Conservation (phyloP, 2,888 invertebrate genomes). For the Tethea ocularis region DNA sequence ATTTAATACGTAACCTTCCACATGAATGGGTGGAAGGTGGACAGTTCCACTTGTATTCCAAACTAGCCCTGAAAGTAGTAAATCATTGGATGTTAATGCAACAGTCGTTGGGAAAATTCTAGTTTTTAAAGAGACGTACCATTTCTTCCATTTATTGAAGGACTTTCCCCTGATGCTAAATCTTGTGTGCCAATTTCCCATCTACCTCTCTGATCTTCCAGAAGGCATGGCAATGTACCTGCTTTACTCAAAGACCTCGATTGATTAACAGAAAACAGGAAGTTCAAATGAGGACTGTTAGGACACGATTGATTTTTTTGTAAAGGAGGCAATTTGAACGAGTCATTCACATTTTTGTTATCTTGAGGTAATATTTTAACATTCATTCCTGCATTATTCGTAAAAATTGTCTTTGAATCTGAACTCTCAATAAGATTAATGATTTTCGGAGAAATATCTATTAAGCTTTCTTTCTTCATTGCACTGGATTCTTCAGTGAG, state of each 20-base stretch:
- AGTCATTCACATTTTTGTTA: conserved; percentile 27
- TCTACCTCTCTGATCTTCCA: conserved; percentile 43
- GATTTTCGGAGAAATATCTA: conserved; percentile 45
- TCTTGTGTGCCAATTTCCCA: conserved; percentile 57
- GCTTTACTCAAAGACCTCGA: conserved; percentile 33
- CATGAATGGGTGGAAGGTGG: conserved; percentile 63
- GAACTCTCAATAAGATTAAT: conserved; percentile 23
- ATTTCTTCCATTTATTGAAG: conserved; percentile 45
- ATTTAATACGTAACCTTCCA: conserved; percentile 43
- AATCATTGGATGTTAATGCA: neutral
- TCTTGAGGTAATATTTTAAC: conserved; percentile 48
- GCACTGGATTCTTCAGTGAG: conserved; percentile 69
- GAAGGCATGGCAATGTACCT: conserved; percentile 37
- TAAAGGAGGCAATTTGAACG: conserved; percentile 67
- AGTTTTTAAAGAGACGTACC: conserved; percentile 44
- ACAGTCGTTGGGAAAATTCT: neutral
- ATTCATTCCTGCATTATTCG: conserved; percentile 50
- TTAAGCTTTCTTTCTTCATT: conserved; percentile 53
- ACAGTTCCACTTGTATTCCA: conserved; percentile 27
- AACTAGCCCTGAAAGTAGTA: conserved; percentile 27
- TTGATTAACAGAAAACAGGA: conserved; percentile 50
- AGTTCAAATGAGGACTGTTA: conserved; percentile 54
- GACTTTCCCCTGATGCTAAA: conserved; percentile 66
- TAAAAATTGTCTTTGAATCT: conserved; percentile 47
- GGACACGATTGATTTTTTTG: conserved; percentile 48